Evolutionary conservation across 2,113 vertebrate species (phyloP), one percentile per base, ranked within the genome.

Genomic region (Rhadina sibilatrix): DNA sequence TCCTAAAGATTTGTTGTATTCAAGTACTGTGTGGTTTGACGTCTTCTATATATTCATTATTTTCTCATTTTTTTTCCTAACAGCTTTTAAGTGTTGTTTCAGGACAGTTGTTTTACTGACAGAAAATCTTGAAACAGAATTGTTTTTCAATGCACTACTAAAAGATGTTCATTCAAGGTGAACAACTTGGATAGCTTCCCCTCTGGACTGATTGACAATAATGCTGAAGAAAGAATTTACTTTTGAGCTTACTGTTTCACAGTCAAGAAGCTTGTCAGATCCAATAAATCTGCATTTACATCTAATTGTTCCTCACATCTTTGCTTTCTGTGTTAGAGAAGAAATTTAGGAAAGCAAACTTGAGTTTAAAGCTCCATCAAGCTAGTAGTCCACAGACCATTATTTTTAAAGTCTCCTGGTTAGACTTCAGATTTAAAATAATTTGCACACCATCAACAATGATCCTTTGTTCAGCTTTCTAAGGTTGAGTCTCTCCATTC

Each of bases 191-290:
- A 69, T 53, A 75, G 40, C 23, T 96, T 97, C 57, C 61, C 18
- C 25, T 75, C 53, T 54, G 94, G 72, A 92, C 47, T 68, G 83
- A 96, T 64, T 85, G 70, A 76, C 81, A 84, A 82, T 76, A 87
- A 92, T 68, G 60, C 52, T 87, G 77, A 92, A 92, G 76, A 96
- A 89, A 92, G 57, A n/a, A 49, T 96, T 91, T 96, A 35, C 37
- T 93, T 93, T 52, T 64, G 23, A 89, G 74, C 25, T 75, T 54
- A 57, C n/a, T 37, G 10, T 79, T 94, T 79, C 83, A 71, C 68
- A 95, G 83, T 66, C 71, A 93, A 70, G 92, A 93, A 79, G 5
- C 52, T 90, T 93, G 74, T 53, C 74, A 95, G n/a, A 75, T 76
- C 37, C 19, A 79, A 89, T 95, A 89, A 79, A 84, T 65, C 74